Evolutionary conservation across 2,888 invertebrate species (phyloP).

Genomic region (Drosophila longiperda): DNA sequence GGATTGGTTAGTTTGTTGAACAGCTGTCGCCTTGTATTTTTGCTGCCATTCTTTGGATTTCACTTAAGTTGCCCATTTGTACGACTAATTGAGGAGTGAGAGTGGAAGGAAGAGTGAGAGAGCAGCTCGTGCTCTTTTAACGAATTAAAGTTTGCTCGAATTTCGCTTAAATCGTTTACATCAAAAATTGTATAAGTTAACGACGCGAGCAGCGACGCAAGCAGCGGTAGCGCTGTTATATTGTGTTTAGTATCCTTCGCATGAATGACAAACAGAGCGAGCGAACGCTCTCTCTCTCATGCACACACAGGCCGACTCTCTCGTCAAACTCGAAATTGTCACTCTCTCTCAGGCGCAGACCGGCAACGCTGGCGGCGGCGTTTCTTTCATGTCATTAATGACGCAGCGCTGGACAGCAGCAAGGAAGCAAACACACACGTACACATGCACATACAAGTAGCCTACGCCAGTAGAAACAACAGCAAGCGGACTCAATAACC

Average conservation of each 20-base stretch:
- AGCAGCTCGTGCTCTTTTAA: conserved; percentile 11
- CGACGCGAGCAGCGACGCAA: conserved; percentile 19
- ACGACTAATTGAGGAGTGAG: conserved; percentile 68
- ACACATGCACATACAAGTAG: conserved; percentile 6
- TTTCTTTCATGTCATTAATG: conserved; percentile 67
- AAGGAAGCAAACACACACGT: conserved; percentile 18
- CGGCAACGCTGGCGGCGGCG: conserved; percentile 66
- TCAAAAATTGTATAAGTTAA: conserved; percentile 37
- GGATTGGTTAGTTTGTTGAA: conserved; percentile 43
- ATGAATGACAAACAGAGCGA: conserved; percentile 56
- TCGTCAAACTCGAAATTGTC: conserved; percentile 10
- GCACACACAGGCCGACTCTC: conserved; percentile 10
- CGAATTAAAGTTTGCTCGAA: conserved; percentile 74
- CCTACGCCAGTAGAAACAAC: conserved; percentile 18
- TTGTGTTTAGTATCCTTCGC: conserved; percentile 67
- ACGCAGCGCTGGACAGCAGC: conserved; percentile 53
- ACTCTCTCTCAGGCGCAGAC: conserved; percentile 34
- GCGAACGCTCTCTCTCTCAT: not conserved
- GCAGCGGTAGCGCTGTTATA: conserved; percentile 31
- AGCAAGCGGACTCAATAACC: conserved; percentile 26
- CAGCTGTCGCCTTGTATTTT: conserved; percentile 47
- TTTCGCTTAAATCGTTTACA: conserved; percentile 58
- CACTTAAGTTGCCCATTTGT: conserved; percentile 32
- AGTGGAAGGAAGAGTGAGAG: not conserved
- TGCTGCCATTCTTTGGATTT: conserved; percentile 51